These are phyloP conservation scores for Acrocera orbiculus DNA, from an alignment of 2,888 invertebrate species.

Conservation along the genomic window DNA sequence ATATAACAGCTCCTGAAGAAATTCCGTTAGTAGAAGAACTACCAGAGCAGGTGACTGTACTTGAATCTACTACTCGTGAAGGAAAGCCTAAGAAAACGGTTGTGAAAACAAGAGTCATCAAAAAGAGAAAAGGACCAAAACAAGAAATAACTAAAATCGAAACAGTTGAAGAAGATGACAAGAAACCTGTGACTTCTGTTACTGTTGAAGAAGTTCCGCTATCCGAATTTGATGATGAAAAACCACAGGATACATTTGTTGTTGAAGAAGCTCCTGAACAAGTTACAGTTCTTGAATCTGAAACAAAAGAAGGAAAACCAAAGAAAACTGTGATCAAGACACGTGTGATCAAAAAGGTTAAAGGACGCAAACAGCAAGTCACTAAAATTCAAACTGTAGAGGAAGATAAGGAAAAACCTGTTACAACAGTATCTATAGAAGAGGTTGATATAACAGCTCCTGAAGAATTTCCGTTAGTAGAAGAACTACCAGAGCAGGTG, in stretches of 20 bases:
- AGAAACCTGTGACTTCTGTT: constrained; percentile 18
- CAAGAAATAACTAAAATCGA: constrained; percentile 13
- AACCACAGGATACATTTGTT: constrained; percentile 14
- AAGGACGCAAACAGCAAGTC: constrained; percentile 15
- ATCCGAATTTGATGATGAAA: constrained; percentile 20
- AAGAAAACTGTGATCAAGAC: constrained; percentile 19
- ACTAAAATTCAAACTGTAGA: constrained; percentile 18
- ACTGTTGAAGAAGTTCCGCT: constrained; percentile 21
- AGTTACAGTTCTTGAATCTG: constrained; percentile 5
- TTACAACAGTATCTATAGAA: constrained; percentile 16
- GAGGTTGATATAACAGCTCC: constrained; percentile 6
- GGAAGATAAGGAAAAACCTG: constrained; percentile 19
- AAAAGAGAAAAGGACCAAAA: constrained; percentile 13
- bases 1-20: too few species aligned
- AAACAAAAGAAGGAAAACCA: constrained; percentile 13
- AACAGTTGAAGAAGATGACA: constrained; percentile 15
- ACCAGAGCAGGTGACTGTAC: constrained; percentile 15
- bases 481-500: constrained; percentile 13
- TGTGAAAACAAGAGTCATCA: constrained; percentile 13
- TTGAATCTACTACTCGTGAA: constrained; percentile 7
- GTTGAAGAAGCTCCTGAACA: constrained; percentile 23
- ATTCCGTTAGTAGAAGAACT: constrained; percentile 13
- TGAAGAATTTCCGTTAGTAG: background rate
- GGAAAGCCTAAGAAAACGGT: constrained; percentile 15
- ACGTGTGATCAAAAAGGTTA: constrained; percentile 14